These are phyloP conservation scores for Thamnophis sirtalis DNA, from an alignment of 2,113 vertebrate species.

Conservation along the genomic window DNA sequence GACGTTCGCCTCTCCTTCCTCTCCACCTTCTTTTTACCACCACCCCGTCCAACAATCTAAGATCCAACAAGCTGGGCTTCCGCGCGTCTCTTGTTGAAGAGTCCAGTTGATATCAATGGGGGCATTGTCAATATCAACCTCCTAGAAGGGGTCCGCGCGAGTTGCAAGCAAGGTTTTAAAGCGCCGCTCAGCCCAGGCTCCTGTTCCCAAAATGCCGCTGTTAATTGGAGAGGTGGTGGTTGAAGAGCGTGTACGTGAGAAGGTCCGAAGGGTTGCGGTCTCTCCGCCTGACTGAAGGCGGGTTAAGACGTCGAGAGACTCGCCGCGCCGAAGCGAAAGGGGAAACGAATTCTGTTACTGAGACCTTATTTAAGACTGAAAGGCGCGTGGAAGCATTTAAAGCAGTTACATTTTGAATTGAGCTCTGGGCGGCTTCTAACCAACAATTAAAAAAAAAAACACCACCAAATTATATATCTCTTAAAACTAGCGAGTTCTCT, in stretches of 20 bases:
- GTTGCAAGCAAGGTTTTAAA: neutral
- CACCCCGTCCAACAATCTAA: neutral
- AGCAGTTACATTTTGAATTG: neutral
- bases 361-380: neutral
- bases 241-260: neutral
- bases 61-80: neutral
- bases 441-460: neutral
- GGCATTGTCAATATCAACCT: neutral
- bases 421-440: neutral
- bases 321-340: neutral
- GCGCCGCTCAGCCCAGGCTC: neutral
- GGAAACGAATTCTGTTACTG: neutral
- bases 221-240: neutral
- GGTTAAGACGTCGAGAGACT: neutral
- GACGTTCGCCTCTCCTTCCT: neutral
- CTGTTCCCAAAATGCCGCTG: neutral
- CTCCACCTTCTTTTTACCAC: neutral
- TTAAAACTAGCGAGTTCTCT: neutral
- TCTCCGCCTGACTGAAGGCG: neutral
- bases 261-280: neutral
- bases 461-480: neutral
- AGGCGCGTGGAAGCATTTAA: neutral
- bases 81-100: neutral
- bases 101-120: neutral
- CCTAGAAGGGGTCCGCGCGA: neutral